Conservation (phyloP, 2,888 invertebrate genomes). For the Archips crataeganus region DNA sequence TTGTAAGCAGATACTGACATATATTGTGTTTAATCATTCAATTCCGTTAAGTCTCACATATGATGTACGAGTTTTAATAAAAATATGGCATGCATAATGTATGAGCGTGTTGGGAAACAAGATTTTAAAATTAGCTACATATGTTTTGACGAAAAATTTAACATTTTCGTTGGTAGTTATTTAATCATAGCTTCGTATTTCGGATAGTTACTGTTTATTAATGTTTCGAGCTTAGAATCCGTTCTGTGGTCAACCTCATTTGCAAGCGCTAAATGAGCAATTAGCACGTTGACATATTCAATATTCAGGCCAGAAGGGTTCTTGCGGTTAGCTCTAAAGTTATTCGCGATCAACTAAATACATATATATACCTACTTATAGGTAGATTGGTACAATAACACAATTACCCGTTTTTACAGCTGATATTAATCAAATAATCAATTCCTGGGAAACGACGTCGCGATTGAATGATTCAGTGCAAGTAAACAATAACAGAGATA, state of each 20-base stretch:
- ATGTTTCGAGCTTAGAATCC: background rate
- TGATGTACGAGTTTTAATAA: constrained; percentile 9
- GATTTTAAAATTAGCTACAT: constrained; percentile 28
- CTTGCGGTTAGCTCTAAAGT: background rate
- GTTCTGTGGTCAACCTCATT: background rate
- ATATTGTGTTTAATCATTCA: background rate
- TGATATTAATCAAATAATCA: constrained; percentile 9
- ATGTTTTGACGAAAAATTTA: constrained; percentile 16
- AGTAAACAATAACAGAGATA: constrained; percentile 34
- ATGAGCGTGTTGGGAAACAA: constrained; percentile 19
- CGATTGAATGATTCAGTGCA: constrained; percentile 23
- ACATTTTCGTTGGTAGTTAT: constrained; percentile 7
- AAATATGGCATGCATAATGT: constrained; percentile 19
- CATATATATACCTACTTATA: too few species aligned
- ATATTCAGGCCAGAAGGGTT: background rate
- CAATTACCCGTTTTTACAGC: background rate
- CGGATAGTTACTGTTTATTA: background rate
- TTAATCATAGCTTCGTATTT: background rate
- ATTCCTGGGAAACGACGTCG: constrained; percentile 8
- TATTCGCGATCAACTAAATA: background rate
- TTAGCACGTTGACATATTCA: constrained; percentile 6
- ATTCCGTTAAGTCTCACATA: background rate
- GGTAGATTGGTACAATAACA: background rate
- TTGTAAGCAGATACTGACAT: background rate
- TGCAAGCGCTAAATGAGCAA: constrained; percentile 3